These are phyloP conservation scores for Neocloeon triangulifer DNA, from an alignment of 1,140 invertebrate genomes.

Conservation along the genomic window DNA sequence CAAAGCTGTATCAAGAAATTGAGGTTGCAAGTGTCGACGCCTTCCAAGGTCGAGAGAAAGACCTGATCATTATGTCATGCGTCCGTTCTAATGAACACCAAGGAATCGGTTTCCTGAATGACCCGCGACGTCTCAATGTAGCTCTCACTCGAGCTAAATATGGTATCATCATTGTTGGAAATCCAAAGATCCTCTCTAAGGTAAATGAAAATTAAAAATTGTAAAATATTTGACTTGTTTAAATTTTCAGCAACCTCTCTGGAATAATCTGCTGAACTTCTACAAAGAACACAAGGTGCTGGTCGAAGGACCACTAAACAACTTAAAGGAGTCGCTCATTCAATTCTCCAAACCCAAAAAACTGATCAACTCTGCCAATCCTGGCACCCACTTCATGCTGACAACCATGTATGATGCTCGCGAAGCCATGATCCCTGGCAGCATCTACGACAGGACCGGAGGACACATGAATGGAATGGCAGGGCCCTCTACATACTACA, in stretches of 20 bases:
- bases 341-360: constrained; percentile 96
- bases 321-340: constrained; percentile 89
- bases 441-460: constrained; percentile 50
- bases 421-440: constrained; percentile 70
- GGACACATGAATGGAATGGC: constrained; percentile 23
- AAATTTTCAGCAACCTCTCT: constrained; percentile 67
- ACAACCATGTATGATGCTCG: constrained; percentile 83
- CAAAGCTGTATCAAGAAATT: constrained; percentile 94
- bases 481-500: no score
- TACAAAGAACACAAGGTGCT: constrained; percentile 96
- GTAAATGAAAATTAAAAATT: constrained; percentile 16
- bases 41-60: constrained; percentile 94
- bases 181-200: constrained; percentile 95
- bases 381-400: constrained; percentile 92
- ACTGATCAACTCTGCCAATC: constrained; percentile 78
- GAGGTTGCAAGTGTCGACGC: constrained; percentile 99
- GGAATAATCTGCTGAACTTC: constrained; percentile 94
- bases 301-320: constrained; percentile 93
- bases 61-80: constrained; percentile 98
- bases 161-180: constrained; percentile 96
- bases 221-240: no score
- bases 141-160: constrained; percentile 93
- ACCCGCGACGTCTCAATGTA: constrained; percentile 92
- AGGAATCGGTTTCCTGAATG: constrained; percentile 88
- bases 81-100: constrained; percentile 80